Conservation (phyloP, 2,113 vertebrate species). For the Tragulus kanchil region DNA sequence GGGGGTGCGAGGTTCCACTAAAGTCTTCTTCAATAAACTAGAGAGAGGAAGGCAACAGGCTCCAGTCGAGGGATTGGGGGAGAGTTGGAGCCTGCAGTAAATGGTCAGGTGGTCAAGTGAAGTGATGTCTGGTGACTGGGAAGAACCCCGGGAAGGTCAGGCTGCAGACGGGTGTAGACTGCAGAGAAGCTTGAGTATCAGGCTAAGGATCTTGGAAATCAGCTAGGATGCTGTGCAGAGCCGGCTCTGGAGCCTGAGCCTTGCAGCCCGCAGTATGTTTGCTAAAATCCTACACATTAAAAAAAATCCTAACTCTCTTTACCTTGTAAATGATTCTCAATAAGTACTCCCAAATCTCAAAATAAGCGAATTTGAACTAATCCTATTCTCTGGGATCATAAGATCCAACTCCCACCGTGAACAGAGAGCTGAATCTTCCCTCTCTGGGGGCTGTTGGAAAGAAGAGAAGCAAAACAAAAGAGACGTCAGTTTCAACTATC, state of each 20-base stretch:
- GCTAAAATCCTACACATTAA: background rate
- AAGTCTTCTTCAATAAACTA: background rate
- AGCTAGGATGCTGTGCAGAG: background rate
- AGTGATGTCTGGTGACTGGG: fast-evolving
- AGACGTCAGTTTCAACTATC: background rate
- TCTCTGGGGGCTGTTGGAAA: background rate
- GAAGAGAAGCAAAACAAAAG: background rate
- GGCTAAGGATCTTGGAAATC: background rate
- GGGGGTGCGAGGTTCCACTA: background rate
- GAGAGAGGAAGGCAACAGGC: background rate
- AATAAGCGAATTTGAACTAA: background rate
- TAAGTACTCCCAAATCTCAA: background rate
- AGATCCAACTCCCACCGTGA: background rate
- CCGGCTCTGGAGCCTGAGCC: background rate
- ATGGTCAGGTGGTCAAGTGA: background rate
- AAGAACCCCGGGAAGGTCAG: background rate
- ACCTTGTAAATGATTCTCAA: background rate
- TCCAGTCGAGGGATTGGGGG: background rate
- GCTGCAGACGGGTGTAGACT: background rate
- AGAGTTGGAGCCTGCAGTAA: background rate
- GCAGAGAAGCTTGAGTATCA: background rate
- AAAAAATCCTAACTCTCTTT: background rate
- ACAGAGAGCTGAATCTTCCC: background rate
- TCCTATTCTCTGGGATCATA: background rate
- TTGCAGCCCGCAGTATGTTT: background rate